A percentile compares a stretch with the other conserved stretches of the same genome.
Conservation (phyloP, 2,113 vertebrate genomes). For the Oostethus manadensis region DNA sequence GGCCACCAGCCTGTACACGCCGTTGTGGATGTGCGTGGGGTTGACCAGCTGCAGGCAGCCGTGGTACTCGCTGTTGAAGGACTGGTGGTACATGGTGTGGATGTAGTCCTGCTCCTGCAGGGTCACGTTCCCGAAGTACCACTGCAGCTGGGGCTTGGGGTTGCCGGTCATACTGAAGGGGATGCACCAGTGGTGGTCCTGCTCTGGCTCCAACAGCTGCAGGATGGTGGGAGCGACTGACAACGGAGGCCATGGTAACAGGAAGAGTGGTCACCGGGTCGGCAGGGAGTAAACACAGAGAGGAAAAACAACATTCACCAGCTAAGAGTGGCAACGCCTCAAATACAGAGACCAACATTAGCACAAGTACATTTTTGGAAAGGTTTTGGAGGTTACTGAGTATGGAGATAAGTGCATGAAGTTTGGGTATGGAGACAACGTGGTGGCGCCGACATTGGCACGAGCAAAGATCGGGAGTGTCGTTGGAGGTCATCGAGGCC, state of each 20-base stretch:
- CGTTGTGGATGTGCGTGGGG: slow-evolving; percentile 95
- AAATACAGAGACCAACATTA: background rate
- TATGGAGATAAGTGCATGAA: background rate
- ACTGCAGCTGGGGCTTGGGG: slow-evolving; percentile 85
- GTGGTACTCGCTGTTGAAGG: slow-evolving; percentile 85
- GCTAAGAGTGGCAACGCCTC: slow-evolving; percentile 18
- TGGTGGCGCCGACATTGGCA: too few species aligned
- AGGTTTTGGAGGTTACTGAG: background rate
- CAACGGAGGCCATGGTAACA: slow-evolving; percentile 65
- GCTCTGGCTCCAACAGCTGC: slow-evolving; percentile 81
- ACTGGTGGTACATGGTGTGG: slow-evolving; percentile 84
- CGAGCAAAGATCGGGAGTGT: too few species aligned
- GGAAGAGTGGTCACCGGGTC: slow-evolving; percentile 51
- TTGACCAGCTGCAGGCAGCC: slow-evolving; percentile 94
- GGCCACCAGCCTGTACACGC: slow-evolving; percentile 86
- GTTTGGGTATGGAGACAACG: background rate
- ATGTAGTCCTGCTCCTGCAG: slow-evolving; percentile 87
- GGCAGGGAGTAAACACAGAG: slow-evolving; percentile 42
- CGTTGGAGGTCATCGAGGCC: too few species aligned
- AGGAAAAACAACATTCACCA: slow-evolving; percentile 40
- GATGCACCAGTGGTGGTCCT: slow-evolving; percentile 96
- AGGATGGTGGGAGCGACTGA: slow-evolving; percentile 90
- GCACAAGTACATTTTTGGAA: background rate
- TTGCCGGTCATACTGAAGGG: slow-evolving; percentile 95
- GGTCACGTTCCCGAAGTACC: slow-evolving; percentile 81